A percentile compares a stretch with the other conserved stretches of the same genome.
These are phyloP conservation scores for Sylvicola fuscatus DNA, from an alignment of 2,888 invertebrate genomes.

Conservation along the genomic window DNA sequence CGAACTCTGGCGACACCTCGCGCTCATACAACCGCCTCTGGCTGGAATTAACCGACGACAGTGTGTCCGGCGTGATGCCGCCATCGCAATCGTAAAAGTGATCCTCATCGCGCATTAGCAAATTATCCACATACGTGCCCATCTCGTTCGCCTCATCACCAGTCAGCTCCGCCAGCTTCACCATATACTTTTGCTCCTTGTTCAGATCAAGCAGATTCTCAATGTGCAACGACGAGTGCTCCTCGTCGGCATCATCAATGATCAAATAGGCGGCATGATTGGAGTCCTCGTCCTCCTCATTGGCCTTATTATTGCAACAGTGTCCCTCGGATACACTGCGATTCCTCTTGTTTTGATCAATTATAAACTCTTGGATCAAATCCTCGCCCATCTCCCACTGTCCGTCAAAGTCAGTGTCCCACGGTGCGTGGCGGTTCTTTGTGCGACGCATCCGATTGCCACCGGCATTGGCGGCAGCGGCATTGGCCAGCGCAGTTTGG, in stretches of 20 bases:
- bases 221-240: not conserved
- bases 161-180: too few relatives aligned
- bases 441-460: not conserved
- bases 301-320: conserved; percentile 8
- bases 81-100: not conserved
- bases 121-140: too few relatives aligned
- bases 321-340: conserved; percentile 14
- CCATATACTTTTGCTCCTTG: too few relatives aligned
- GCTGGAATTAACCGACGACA: too few relatives aligned
- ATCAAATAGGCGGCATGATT: not conserved
- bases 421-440: conserved; percentile 11
- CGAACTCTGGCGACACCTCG: conserved; percentile 10
- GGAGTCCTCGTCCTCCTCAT: not conserved
- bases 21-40: conserved; percentile 10
- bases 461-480: too few relatives aligned
- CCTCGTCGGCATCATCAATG: not conserved
- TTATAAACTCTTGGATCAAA: conserved; percentile 18
- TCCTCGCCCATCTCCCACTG: conserved; percentile 22
- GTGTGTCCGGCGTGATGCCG: conserved; percentile 6
- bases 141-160: too few relatives aligned
- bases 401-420: conserved; percentile 21
- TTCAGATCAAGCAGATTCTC: too few relatives aligned
- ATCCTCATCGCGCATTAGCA: too few relatives aligned
- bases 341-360: conserved; percentile 16
- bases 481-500: too few relatives aligned